Percentiles rank a stretch among this genome's conserved stretches.
phyloP scores from a whole-genome alignment of 1,140 invertebrate genomes.

The Heliconius melpomene region DNA sequence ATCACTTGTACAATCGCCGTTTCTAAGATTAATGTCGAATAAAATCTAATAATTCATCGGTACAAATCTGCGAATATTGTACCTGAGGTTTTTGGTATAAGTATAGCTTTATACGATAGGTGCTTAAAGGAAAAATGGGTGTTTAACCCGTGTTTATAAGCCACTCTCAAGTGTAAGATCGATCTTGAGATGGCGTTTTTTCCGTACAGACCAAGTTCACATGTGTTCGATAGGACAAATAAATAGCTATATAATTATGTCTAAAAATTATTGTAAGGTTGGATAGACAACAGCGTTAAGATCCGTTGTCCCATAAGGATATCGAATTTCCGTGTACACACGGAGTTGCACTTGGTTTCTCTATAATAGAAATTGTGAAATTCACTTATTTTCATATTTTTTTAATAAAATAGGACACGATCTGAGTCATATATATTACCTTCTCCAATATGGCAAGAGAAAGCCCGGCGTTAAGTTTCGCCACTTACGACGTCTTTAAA shows the following conservation, averaged over 20 bases:
- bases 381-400: background rate
- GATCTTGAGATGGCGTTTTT: no score
- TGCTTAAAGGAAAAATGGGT: no score
- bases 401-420: no score
- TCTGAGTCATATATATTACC: no score
- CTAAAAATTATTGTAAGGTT: background rate
- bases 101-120: background rate
- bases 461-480: no score
- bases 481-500: no score
- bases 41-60: constrained; percentile 22
- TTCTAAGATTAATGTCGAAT: constrained; percentile 16
- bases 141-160: no score
- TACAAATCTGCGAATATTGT: constrained; percentile 15
- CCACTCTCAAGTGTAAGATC: no score
- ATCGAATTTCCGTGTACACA: no score
- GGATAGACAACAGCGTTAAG: background rate
- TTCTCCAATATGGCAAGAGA: no score
- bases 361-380: background rate
- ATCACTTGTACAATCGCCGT: constrained; percentile 21
- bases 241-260: background rate
- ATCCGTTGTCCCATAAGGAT: background rate
- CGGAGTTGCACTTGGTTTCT: background rate
- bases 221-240: no score
- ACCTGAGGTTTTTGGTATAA: background rate
- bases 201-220: no score